Evolutionary conservation across 1,140 invertebrate genomes (phyloP).

Genomic region (Apis cerana): DNA sequence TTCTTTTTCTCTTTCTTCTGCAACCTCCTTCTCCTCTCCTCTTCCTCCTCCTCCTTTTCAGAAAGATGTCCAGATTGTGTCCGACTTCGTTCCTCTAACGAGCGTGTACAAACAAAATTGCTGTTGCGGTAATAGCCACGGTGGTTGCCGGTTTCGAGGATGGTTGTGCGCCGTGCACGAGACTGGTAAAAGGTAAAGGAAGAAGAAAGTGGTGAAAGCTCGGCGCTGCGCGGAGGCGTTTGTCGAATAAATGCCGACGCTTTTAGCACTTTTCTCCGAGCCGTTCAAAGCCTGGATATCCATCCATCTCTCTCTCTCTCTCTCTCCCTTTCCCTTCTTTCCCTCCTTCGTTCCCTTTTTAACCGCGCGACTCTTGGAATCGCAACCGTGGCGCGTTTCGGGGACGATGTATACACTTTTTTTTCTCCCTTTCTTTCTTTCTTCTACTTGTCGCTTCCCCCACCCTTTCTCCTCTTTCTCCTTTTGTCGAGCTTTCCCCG

Average conservation of each 20-base stretch:
- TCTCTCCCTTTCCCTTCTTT: neutral
- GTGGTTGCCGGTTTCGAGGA: slow-evolving; percentile 21
- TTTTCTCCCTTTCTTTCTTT: slow-evolving; percentile 11
- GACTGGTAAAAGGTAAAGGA: slow-evolving; percentile 33
- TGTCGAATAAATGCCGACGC: slow-evolving; percentile 63
- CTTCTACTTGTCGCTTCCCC: neutral
- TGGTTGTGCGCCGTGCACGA: slow-evolving; percentile 5
- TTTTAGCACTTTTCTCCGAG: slow-evolving; percentile 60
- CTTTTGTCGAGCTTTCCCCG: slow-evolving; percentile 29
- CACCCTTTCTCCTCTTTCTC: neutral
- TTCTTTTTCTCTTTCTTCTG: neutral
- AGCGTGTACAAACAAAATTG: slow-evolving; percentile 40
- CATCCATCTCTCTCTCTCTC: neutral
- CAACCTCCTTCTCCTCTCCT: neutral
- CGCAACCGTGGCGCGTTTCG: slow-evolving; percentile 39
- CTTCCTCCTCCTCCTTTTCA: neutral
- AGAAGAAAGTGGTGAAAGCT: slow-evolving; percentile 48
- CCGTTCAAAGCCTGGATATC: slow-evolving; percentile 52
- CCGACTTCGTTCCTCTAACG: slow-evolving; percentile 31
- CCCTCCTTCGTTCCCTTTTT: slow-evolving; percentile 8
- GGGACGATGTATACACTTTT: slow-evolving; percentile 35
- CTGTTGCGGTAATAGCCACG: slow-evolving; percentile 34
- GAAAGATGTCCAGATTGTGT: slow-evolving; percentile 39
- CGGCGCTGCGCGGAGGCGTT: slow-evolving; percentile 49
- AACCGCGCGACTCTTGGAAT: slow-evolving; percentile 42